phyloP scores from a whole-genome alignment of 2,113 vertebrate genomes.

The Strix uralensis region DNA sequence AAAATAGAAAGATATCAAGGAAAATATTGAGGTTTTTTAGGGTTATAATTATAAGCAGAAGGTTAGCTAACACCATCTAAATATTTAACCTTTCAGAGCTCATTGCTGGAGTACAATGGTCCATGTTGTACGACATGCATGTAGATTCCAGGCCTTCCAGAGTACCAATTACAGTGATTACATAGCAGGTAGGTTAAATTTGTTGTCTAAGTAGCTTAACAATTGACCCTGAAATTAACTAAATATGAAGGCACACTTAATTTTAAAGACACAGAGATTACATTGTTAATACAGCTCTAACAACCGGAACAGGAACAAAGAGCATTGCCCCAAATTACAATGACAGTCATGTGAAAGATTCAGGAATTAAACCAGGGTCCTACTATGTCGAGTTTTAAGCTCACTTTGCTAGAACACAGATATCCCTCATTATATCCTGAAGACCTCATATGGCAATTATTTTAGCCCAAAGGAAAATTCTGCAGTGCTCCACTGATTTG shows the following conservation, averaged over 20 bases:
- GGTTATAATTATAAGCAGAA: neutral
- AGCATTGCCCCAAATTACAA: neutral
- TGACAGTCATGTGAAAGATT: neutral
- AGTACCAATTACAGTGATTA: neutral
- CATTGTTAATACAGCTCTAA: neutral
- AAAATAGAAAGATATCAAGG: neutral
- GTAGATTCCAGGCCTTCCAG: neutral
- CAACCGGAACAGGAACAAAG: neutral
- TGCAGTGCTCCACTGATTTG: neutral
- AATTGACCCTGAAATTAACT: constrained; percentile 1
- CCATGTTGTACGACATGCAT: neutral
- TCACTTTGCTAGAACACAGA: neutral
- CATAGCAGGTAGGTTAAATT: neutral
- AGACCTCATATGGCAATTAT: neutral
- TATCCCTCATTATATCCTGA: neutral
- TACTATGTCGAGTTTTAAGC: neutral
- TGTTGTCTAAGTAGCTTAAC: neutral
- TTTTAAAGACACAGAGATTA: constrained; percentile 18
- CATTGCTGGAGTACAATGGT: neutral
- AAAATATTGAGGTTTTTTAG: neutral
- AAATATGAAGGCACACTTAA: constrained; percentile 16
- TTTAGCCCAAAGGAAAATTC: constrained; percentile 34
- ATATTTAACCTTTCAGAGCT: neutral
- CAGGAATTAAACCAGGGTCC: neutral
- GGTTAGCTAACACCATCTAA: neutral